Conservation (phyloP, 2,888 invertebrate genomes). For the Microdon myrmicae region DNA sequence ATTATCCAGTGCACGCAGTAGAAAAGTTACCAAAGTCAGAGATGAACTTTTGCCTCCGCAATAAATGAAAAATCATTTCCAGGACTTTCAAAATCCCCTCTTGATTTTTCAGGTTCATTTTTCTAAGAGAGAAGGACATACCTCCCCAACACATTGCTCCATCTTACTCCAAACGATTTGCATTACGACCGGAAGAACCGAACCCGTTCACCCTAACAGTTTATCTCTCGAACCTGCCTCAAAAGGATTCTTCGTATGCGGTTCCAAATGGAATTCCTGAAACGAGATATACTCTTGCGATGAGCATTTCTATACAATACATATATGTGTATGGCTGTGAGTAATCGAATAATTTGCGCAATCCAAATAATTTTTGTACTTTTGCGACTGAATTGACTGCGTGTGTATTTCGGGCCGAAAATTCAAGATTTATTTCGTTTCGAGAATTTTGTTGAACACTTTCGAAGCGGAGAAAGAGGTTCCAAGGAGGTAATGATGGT, state of each 20-base stretch:
- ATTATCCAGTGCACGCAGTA: constrained; percentile 24
- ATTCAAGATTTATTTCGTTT: constrained; percentile 40
- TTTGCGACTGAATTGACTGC: constrained; percentile 12
- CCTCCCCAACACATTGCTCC: constrained; percentile 22
- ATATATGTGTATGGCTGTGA: too few relatives aligned
- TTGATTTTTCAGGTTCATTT: constrained; percentile 29
- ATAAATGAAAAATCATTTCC: constrained; percentile 51
- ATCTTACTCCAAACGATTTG: constrained; percentile 17
- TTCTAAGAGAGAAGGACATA: constrained; percentile 8
- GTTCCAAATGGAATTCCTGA: constrained; percentile 26
- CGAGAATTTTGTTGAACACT: constrained; percentile 11
- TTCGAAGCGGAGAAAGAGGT: constrained; percentile 61
- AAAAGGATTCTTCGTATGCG: constrained; percentile 35
- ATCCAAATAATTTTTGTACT: constrained; percentile 61
- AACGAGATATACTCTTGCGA: too few relatives aligned
- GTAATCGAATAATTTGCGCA: constrained; percentile 65
- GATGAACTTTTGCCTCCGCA: constrained; percentile 38
- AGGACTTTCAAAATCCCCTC: constrained; percentile 29
- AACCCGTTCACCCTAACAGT: constrained; percentile 15
- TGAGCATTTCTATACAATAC: too few relatives aligned
- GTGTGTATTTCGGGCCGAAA: constrained; percentile 1
- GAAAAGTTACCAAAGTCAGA: constrained; percentile 30
- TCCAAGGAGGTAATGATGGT: constrained; percentile 65
- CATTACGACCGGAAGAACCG: constrained; percentile 10
- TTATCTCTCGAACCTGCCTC: constrained; percentile 27